Conservation (phyloP, 2,113 vertebrate species). For the Desmodus rotundus region DNA sequence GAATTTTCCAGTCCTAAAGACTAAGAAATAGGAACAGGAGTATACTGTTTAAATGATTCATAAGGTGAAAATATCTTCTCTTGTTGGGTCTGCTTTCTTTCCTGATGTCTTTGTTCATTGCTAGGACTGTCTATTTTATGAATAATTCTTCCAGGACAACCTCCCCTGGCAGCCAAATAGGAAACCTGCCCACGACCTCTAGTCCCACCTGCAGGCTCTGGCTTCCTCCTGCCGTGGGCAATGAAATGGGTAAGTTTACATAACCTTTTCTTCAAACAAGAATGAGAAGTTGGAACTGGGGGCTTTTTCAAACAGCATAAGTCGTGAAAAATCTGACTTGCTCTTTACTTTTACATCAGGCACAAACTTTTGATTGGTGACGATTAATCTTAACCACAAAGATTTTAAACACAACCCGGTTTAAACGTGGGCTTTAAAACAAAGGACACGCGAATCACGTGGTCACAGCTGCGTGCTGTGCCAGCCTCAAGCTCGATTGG, state of each 20-base stretch:
- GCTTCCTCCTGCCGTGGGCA: not conserved
- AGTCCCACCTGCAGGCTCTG: not conserved
- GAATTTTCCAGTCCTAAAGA: slow-evolving; percentile 10
- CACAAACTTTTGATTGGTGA: not conserved
- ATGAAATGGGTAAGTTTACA: not conserved
- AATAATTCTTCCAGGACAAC: not conserved
- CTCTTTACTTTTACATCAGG: not conserved
- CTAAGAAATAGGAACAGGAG: not conserved
- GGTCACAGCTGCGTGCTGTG: not conserved
- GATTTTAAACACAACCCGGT: not conserved
- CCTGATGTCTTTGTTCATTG: not conserved
- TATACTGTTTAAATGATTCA: not conserved
- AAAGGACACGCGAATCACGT: not conserved
- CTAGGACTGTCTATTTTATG: not conserved
- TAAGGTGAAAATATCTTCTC: not conserved
- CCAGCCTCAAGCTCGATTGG: not conserved
- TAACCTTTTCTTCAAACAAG: not conserved
- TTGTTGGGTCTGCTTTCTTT: not conserved
- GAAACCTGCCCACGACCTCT: not conserved
- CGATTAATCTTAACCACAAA: not conserved
- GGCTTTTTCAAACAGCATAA: not conserved
- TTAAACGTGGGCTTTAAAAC: not conserved
- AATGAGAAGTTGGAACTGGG: not conserved
- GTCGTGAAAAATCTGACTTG: not conserved
- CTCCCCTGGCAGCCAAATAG: not conserved